Evolutionary conservation across 2,797 vertebrate species (phyloP), one percentile per base, ranked within the genome.

Genomic region (Dryobates pubescens): DNA sequence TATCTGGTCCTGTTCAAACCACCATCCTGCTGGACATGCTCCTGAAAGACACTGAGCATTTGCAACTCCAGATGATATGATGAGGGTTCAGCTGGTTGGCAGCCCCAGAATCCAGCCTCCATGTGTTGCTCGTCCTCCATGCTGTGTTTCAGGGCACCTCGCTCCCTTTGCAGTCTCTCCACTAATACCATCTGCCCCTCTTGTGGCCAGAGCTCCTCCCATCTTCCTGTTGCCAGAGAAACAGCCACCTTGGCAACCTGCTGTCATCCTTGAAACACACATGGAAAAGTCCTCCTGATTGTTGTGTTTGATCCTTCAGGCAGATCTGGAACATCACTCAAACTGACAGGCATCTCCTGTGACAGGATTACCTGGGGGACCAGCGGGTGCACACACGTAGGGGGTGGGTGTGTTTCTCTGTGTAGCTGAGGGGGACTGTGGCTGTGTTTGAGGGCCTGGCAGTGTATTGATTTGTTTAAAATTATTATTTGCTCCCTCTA

Each of bases 181-280:
- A 36, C 89, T 96, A 91, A 79, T 86, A 87, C 72, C 95, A 91
- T 94, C 94, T 94, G 90, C 90, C 95, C 90, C 90, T 96, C 86
- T 86, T 85, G 41, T 16, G 85, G 90, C 90, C 26, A 5, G 90
- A 67, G 93, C 96, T 97, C 96, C 96, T 96, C 96, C 96, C 96
- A 97, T 95, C 94, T 96, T 96, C 92, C 94, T 95, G 97, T 98
- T 98, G 96, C 97, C 97, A 96, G 94, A 97, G 97, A 97, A 98
- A 98, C 97, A 91, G 96, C 96, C 96, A 97, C 97, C 97, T 97
- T 98, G 96, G 97, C 97, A 98, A 98, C 97, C 89, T 97, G 96
- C 97, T 95, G 88, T 97, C 97, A 97, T 97, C 95, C 95, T 96
- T 97, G 91, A 96, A 96, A 97, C 95, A 94, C 53, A 94, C 77